Evolutionary conservation across 2,888 invertebrate genomes (phyloP).

Genomic region (Lycaena phlaeas): DNA sequence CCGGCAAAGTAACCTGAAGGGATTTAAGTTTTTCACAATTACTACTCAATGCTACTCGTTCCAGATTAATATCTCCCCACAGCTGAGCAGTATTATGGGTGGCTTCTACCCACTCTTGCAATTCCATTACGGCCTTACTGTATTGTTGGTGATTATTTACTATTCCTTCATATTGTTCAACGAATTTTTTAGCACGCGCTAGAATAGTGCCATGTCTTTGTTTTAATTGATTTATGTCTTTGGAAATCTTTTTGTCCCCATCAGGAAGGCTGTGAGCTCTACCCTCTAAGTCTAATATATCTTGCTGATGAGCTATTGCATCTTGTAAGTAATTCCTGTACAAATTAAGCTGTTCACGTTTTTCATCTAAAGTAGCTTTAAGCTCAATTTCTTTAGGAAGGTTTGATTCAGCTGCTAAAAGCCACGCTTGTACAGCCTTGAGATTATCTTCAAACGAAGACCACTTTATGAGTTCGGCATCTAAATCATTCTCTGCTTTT

Average conservation of each 20-base stretch:
- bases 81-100: constrained; percentile 85
- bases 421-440: constrained; percentile 84
- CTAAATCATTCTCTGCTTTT: constrained; percentile 85
- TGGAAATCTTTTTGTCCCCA: constrained; percentile 80
- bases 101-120: constrained; percentile 89
- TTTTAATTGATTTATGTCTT: constrained; percentile 78
- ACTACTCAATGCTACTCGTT: constrained; percentile 87
- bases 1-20: constrained; percentile 82
- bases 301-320: constrained; percentile 87
- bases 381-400: constrained; percentile 85
- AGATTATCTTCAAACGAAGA: constrained; percentile 91
- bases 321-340: constrained; percentile 89
- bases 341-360: constrained; percentile 87
- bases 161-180: constrained; percentile 89
- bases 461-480: constrained; percentile 89
- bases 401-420: constrained; percentile 81
- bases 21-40: constrained; percentile 90
- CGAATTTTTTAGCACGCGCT: constrained; percentile 81
- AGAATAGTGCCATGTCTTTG: constrained; percentile 81
- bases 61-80: constrained; percentile 88
- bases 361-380: constrained; percentile 91
- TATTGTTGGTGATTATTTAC: constrained; percentile 93
- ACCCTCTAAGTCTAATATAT: constrained; percentile 85
- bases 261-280: constrained; percentile 87
- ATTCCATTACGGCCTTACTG: constrained; percentile 87